A percentile compares a stretch with the other conserved stretches of the same genome.
phyloP scores from a whole-genome alignment of 2,888 invertebrate genomes.

The Perizoma affinitatum region DNA sequence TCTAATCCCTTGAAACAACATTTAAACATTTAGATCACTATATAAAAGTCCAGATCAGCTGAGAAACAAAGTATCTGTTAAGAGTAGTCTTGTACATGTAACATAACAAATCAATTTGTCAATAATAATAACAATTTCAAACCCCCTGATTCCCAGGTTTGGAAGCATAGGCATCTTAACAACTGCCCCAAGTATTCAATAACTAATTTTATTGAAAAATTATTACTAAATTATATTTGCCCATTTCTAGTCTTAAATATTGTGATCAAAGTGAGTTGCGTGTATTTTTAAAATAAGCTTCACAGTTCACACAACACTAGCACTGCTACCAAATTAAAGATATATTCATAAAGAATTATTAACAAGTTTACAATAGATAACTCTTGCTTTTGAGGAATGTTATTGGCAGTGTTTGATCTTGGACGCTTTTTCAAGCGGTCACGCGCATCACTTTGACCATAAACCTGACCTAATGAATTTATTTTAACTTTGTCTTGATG shows the following conservation, averaged over 20 bases:
- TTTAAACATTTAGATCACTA: neutral
- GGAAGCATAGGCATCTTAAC: constrained; percentile 47
- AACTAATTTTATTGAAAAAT: constrained; percentile 46
- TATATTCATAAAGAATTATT: constrained; percentile 53
- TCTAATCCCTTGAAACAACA: neutral
- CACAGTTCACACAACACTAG: constrained; percentile 17
- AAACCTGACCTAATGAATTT: constrained; percentile 50
- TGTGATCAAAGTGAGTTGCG: constrained; percentile 60
- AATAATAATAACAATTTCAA: constrained; percentile 11
- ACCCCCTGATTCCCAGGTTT: constrained; percentile 30
- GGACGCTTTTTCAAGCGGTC: constrained; percentile 34
- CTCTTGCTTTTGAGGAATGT: constrained; percentile 70
- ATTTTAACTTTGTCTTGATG: constrained; percentile 43
- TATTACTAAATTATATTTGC: constrained; percentile 29
- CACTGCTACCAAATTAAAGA: constrained; percentile 34
- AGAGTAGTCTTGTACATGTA: neutral
- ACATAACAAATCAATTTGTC: constrained; percentile 9
- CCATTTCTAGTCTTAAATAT: constrained; percentile 53
- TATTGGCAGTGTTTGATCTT: constrained; percentile 67
- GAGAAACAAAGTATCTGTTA: constrained; percentile 1
- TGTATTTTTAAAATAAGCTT: constrained; percentile 8
- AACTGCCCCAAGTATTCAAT: constrained; percentile 40
- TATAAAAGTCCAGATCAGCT: constrained; percentile 8
- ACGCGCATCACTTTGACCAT: constrained; percentile 68
- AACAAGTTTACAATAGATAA: constrained; percentile 51